A percentile compares a stretch with the other conserved stretches of the same genome.
Evolutionary conservation across 2,113 vertebrate genomes (phyloP).

Genomic region (Pogonocichla stellata): DNA sequence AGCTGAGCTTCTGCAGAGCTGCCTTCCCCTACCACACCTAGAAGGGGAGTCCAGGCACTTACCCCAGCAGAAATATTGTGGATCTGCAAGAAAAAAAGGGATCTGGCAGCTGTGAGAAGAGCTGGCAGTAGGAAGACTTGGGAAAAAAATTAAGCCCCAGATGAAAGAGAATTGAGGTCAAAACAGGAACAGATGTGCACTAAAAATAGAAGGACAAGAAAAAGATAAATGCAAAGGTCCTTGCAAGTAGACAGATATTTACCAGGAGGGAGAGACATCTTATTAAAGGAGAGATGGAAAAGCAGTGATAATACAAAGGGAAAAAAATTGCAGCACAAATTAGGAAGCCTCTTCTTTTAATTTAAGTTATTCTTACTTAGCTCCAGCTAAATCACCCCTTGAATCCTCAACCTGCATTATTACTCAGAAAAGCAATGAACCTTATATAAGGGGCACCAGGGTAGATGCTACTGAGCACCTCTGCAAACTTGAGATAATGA

Average conservation of each 20-base stretch:
- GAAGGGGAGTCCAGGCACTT: not conserved
- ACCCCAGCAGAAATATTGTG: not conserved
- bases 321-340: not conserved
- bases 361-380: not conserved
- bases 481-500: not conserved
- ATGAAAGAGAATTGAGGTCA: slow-evolving; percentile 51
- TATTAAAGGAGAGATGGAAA: slow-evolving; percentile 37
- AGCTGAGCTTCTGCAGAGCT: not conserved
- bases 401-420: not conserved
- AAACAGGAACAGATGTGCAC: slow-evolving; percentile 39
- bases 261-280: not conserved
- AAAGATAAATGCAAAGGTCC: slow-evolving; percentile 27
- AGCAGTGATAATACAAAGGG: not conserved
- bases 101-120: not conserved
- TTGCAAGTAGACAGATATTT: slow-evolving; percentile 7
- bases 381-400: not conserved
- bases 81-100: not conserved
- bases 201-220: slow-evolving; percentile 21
- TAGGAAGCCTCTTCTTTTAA: not conserved
- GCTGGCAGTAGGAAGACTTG: not conserved
- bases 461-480: not conserved
- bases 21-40: not conserved
- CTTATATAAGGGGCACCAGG: not conserved
- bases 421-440: slow-evolving; percentile 1
- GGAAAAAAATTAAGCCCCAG: slow-evolving; percentile 21